Evolutionary conservation across 2,888 invertebrate genomes (phyloP), one percentile per base, ranked within the genome.

Genomic region (Antheraea yamamai): DNA sequence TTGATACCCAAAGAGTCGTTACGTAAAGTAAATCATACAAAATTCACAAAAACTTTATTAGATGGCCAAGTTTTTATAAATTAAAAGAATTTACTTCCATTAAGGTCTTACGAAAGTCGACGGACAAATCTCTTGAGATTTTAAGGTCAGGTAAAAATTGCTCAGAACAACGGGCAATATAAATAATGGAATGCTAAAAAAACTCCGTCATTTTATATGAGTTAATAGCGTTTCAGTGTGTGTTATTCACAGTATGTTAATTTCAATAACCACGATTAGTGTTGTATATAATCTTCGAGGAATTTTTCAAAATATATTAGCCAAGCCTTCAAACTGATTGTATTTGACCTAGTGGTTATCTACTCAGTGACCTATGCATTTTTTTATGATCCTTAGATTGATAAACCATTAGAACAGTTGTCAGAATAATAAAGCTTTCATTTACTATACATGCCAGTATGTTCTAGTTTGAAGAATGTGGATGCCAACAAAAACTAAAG

Each of bases 31-130:
- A 39, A 39, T 39, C 39, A 39, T 35, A 68, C 30, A 35, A 23
- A 61, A 70, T 39, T 61, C 30, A 73, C n/a, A 39, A 39, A 39
- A 61, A 73, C 66, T 66, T 58, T 52, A 51, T 74, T 74, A 73
- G 55, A 70, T 73, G 55, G 20, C 72, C 47, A 23, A 23, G 10
- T 23, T 70, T 68, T 64, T 23, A n/a, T 51, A 73, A 39, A 72
- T 58, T 18, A 30, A 8, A 23, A 72, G 10, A 26, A 52, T 55
- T 18, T 72, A 52, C 55, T 26, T 52, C 52, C 72, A 72, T 72
- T 72, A 52, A 10, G 30, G 10, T 39, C 39, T 39, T 70, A 39
- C 39, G 10, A 70, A 70, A n/a, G 30, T 73, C 55, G 58, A 73
- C 52, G 35, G 30, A 18, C 58, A 70, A 39, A 39, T 35, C 70